These are phyloP conservation scores for Trachelus troglodyta DNA, from an alignment of 2,888 invertebrate species.

Conservation along the genomic window DNA sequence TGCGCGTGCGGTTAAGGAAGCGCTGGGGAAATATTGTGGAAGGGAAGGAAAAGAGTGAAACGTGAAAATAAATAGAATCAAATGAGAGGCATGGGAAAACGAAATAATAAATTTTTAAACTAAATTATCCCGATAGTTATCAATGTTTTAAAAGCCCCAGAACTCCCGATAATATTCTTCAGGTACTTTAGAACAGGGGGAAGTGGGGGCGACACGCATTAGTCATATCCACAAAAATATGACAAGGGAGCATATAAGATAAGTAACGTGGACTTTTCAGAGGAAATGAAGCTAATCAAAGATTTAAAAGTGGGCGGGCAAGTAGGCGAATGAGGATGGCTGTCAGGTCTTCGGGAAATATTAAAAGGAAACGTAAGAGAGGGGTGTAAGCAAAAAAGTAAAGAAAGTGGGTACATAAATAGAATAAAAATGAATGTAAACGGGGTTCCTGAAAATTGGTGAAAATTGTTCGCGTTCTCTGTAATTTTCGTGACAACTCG, in stretches of 20 bases:
- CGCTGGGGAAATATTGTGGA: background rate
- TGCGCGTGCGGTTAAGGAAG: background rate
- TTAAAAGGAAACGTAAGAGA: background rate
- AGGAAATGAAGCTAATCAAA: background rate
- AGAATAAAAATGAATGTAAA: background rate
- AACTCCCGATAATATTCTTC: background rate
- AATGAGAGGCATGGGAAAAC: background rate
- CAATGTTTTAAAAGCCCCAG: background rate
- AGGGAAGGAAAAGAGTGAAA: background rate
- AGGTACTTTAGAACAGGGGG: too few relatives aligned
- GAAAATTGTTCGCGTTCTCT: background rate
- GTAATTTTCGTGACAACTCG: slow-evolving; percentile 7
- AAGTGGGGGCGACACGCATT: too few relatives aligned
- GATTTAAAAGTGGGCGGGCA: background rate
- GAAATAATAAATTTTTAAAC: background rate
- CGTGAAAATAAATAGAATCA: background rate
- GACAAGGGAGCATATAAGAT: background rate
- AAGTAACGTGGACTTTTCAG: background rate
- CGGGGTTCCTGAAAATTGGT: background rate
- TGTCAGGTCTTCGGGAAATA: background rate
- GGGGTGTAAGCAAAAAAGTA: background rate
- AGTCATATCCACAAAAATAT: background rate
- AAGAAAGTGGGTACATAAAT: background rate
- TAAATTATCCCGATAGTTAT: background rate
- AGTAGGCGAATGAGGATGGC: background rate